phyloP scores from a whole-genome alignment of 35 echinoderm and acorn worm genomes.

The Ophiothrix spiculata region DNA sequence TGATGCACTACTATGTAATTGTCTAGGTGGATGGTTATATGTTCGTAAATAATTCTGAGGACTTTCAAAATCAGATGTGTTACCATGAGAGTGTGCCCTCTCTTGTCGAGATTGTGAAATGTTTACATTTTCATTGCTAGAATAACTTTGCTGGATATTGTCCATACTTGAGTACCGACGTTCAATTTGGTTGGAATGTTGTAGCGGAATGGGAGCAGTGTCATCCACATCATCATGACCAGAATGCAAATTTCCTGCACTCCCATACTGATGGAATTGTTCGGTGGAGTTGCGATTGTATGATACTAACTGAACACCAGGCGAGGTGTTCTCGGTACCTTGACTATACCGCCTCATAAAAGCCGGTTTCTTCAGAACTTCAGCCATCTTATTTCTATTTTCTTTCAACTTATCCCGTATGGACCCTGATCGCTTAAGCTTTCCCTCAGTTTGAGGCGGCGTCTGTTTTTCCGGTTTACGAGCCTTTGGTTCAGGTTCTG shows the following conservation, averaged over 20 bases:
- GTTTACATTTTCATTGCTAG: not conserved
- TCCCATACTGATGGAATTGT: constrained; percentile 31
- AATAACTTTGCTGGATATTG: not conserved
- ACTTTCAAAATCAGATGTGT: too few species aligned
- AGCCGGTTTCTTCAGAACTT: constrained; percentile 49
- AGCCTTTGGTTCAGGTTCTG: constrained; percentile 42
- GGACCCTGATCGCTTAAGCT: constrained; percentile 17
- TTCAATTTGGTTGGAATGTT: too few species aligned
- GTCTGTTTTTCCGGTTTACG: not conserved
- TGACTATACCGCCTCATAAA: constrained; percentile 39
- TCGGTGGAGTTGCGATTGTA: not conserved
- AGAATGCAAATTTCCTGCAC: constrained; percentile 60
- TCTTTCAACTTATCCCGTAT: constrained; percentile 59
- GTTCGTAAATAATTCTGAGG: not conserved
- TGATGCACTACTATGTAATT: not conserved
- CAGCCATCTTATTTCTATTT: constrained; percentile 72
- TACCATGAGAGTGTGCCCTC: too few species aligned
- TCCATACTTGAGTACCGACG: constrained; percentile 2
- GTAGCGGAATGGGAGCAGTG: not conserved
- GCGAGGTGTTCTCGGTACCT: not conserved
- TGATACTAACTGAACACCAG: not conserved
- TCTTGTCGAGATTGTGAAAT: too few species aligned
- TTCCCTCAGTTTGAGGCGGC: not conserved
- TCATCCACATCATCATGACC: not conserved
- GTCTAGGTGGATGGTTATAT: not conserved